Base-by-base conservation (phyloP, 92 coral and sea anemone species). In the Porites rus region DNA sequence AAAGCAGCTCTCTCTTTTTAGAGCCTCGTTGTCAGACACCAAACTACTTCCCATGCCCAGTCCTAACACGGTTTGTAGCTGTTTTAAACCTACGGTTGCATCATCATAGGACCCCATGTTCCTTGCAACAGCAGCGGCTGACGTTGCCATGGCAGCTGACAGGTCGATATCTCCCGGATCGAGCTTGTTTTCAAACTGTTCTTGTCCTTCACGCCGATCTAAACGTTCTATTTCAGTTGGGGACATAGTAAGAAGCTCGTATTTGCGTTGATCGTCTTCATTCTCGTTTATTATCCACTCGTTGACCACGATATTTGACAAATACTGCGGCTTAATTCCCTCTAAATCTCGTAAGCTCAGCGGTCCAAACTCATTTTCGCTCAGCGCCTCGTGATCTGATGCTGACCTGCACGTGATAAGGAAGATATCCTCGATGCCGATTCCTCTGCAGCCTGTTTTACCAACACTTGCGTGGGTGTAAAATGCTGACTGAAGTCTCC, bases 141-240 rank as follows among this genome's bases (percentile, higher is more conserved):
- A 96, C 6, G 95, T 87, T 86, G 96, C 96, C 98, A 96, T 94
- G 91, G 97, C 97, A 58, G 90, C 94, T 5, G 98, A 96, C 28
- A 96, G 89, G 60, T 93, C 87, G 22, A 96, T 74, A 59, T 96
- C 96, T 28, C 69, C 69, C 0, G 98, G 96, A 4, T 80, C 38
- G 13, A 96, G 84, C 71, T 83, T 84, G 54, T 87, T 89, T 63
- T 87, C 90, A 80, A 96, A 96, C 88, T 92, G 87, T 11, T 84
- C 86, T 22, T 89, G 84, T 24, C 68, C 87, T 11, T 82, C 82
- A n/a, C 21, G 75, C 6, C 83, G 90, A 76, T 94, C 98, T 38
- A 94, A 80, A 38, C 95, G 88, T 72, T 94, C 95, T 1, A 90
- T 90, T 28, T 54, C 80, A 53, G 87, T 87, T 58, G 98, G 98